These are phyloP conservation scores for Geococcyx californianus DNA, from an alignment of 2,113 vertebrate genomes.

Conservation along the genomic window DNA sequence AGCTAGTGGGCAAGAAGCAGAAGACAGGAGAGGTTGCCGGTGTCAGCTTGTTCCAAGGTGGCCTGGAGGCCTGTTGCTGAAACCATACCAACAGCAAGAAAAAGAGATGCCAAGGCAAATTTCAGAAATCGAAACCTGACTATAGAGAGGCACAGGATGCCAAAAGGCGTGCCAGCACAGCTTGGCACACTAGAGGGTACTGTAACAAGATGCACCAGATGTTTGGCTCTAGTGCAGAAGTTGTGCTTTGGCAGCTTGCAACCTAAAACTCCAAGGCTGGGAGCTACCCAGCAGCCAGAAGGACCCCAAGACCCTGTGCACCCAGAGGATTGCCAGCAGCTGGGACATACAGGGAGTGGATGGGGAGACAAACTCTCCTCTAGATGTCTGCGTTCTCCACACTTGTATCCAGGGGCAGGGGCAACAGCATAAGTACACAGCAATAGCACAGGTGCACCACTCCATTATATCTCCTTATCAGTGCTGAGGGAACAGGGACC, in stretches of 20 bases:
- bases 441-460: not conserved
- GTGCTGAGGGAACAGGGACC: not conserved
- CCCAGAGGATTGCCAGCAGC: not conserved
- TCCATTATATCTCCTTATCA: not conserved
- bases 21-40: fast-evolving
- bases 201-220: not conserved
- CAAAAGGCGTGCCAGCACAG: not conserved
- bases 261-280: not conserved
- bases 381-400: not conserved
- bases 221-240: not conserved
- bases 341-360: not conserved
- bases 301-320: fast-evolving
- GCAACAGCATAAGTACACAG: not conserved
- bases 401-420: not conserved
- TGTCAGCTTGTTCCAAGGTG: not conserved
- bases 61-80: not conserved
- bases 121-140: not conserved
- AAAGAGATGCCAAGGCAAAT: not conserved
- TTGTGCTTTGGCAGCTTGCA: not conserved
- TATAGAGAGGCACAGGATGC: not conserved
- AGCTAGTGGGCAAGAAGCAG: not conserved
- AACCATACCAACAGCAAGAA: fast-evolving
- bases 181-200: not conserved
- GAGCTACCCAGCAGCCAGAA: not conserved
- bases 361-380: not conserved